phyloP scores from a whole-genome alignment of 2,797 vertebrate species.

The Platyrinchus mystaceus region DNA sequence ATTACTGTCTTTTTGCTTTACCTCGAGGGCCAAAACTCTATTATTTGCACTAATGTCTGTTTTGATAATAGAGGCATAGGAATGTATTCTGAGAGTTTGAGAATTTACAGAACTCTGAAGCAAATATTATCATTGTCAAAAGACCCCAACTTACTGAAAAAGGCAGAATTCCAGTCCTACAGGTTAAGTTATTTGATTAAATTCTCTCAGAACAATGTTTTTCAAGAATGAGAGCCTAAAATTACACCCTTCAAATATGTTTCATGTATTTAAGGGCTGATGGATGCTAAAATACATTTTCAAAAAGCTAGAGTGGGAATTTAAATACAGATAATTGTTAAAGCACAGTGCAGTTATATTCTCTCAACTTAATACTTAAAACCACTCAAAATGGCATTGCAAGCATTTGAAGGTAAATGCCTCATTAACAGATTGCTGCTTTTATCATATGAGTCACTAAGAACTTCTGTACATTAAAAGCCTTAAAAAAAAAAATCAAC shows the following conservation, averaged over 20 bases:
- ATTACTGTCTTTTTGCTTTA: not conserved
- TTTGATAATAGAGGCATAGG: not conserved
- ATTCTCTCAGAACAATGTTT: not conserved
- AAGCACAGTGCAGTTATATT: not conserved
- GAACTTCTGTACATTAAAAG: constrained; percentile 7
- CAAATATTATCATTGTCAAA: not conserved
- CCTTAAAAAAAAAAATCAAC: not conserved
- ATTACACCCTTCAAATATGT: not conserved
- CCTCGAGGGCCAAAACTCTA: not conserved
- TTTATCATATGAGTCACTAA: constrained; percentile 49
- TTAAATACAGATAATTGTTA: constrained; percentile 38
- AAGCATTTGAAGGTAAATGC: constrained; percentile 40
- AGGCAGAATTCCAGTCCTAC: not conserved
- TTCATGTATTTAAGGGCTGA: not conserved
- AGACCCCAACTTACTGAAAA: not conserved
- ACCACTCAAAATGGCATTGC: constrained; percentile 32
- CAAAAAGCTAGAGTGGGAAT: not conserved
- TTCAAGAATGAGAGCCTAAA: not conserved
- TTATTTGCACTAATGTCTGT: not conserved
- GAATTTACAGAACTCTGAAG: not conserved
- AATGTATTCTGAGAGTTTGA: not conserved
- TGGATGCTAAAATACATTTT: not conserved
- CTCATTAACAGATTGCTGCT: constrained; percentile 58
- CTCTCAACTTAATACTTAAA: constrained; percentile 33
- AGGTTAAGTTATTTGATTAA: not conserved